A percentile compares a stretch with the other conserved stretches of the same genome.
Conservation (phyloP, 2,888 invertebrate genomes). For the Adelognathus sp. region DNA sequence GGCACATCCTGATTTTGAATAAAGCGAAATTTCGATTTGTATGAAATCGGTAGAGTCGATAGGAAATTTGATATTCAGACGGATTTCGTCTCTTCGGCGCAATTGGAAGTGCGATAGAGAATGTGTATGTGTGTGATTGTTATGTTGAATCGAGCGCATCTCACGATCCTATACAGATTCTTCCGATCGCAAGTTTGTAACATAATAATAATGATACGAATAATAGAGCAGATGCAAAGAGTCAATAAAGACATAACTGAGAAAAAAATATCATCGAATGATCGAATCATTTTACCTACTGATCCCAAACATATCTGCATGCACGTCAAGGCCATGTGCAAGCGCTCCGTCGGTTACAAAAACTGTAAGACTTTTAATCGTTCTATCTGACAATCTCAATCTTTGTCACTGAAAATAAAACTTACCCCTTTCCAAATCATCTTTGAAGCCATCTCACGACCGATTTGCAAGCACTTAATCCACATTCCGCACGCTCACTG, state of each 20-base stretch:
- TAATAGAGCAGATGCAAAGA: slow-evolving; percentile 37
- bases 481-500: too few species aligned
- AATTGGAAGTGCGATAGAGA: too few species aligned
- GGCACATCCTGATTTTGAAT: neutral
- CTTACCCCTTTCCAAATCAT: too few species aligned
- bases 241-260: slow-evolving; percentile 48
- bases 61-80: neutral
- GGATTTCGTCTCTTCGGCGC: neutral
- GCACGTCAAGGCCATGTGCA: too few species aligned
- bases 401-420: too few species aligned
- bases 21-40: neutral
- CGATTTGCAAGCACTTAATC: too few species aligned
- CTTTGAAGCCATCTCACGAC: too few species aligned
- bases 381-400: too few species aligned
- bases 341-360: too few species aligned
- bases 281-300: neutral
- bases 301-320: too few species aligned
- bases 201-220: slow-evolving; percentile 21
- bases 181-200: slow-evolving; percentile 43
- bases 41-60: neutral
- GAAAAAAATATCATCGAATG: neutral
- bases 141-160: slow-evolving; percentile 1
- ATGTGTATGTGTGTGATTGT: neutral
- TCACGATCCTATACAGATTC: slow-evolving; percentile 37
- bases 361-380: too few species aligned